Evolutionary conservation across 2,113 vertebrate species (phyloP), one percentile per base, ranked within the genome.

Genomic region (Callaeas wilsoni): DNA sequence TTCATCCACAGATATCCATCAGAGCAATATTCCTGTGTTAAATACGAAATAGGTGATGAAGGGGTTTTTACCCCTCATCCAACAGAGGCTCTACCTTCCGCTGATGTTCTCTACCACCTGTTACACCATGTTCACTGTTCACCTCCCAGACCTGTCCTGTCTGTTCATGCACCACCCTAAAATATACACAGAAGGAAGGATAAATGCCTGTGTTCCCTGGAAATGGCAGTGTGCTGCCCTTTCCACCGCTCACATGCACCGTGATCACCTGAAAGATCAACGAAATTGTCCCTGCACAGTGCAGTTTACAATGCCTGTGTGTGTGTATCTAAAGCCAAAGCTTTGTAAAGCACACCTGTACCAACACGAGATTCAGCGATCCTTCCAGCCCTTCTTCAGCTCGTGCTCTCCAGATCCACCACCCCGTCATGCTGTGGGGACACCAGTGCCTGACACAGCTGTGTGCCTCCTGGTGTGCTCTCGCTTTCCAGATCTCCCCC

Each of bases 161-260:
- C 23, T 74, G 21, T n/a, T 44, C 57, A 17, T 16, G 13, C 11
- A 57, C 2, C 30, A 44, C 25, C 13, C 20, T 65, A 62, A 88
- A 85, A 59, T 13, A 70, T 0, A 37, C 0, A 1, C 11, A 74
- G 47, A 49, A 79, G 44, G 27, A 32, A 42, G 1, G 1, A 65
- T 7, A 71, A 89, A 79, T 35, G 18, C 7, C 41, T 16, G 6
- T 6, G 3, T 22, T 73, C 27, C 50, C 33, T 44, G 32, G 37
- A 65, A 44, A 67, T 7, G 23, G 37, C 18, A 49, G 16, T 2
- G 32, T 15, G 21, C 41, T n/a, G 46, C 16, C 33, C 42, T 33
- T 80, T 37, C 26, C 16, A 79, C 23, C 21, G 9, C 14, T n/a
- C 60, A 32, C 41, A 17, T 2, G 20, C 21, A 20, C 32, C 32